phyloP scores from a whole-genome alignment of 2,113 vertebrate species.

The Rutilus rutilus region DNA sequence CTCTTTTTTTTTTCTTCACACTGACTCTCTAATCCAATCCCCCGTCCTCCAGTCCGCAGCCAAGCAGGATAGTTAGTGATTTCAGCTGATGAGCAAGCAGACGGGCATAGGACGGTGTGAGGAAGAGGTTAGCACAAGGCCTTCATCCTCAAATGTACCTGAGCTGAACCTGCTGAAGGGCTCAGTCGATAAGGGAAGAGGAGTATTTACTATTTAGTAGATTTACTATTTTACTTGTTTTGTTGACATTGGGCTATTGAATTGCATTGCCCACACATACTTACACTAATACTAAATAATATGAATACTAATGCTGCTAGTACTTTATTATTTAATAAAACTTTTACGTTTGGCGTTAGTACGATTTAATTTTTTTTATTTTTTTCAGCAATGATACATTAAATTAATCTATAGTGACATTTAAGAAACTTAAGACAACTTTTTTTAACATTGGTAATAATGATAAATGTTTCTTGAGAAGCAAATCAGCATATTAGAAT shows the following conservation, averaged over 20 bases:
- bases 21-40: conserved; percentile 14
- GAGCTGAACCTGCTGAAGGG: not conserved
- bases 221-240: not conserved
- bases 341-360: too few relatives aligned
- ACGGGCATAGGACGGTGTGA: conserved; percentile 6
- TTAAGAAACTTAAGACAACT: too few relatives aligned
- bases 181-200: not conserved
- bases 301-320: too few relatives aligned
- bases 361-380: too few relatives aligned
- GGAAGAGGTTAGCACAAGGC: not conserved
- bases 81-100: conserved; percentile 22
- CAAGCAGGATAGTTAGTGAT: conserved; percentile 9
- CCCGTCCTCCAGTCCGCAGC: conserved; percentile 5
- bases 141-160: not conserved
- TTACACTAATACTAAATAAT: not conserved
- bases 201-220: not conserved
- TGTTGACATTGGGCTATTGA: not conserved
- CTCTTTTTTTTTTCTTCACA: not conserved
- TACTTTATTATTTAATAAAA: too few relatives aligned
- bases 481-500: not conserved
- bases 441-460: not conserved
- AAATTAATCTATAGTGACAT: too few relatives aligned
- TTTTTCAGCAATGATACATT: too few relatives aligned
- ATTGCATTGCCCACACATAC: not conserved
- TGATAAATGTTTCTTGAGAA: not conserved